A percentile compares a stretch with the other conserved stretches of the same genome.
phyloP scores from a whole-genome alignment of 2,888 invertebrate genomes.

The Thera britannica region DNA sequence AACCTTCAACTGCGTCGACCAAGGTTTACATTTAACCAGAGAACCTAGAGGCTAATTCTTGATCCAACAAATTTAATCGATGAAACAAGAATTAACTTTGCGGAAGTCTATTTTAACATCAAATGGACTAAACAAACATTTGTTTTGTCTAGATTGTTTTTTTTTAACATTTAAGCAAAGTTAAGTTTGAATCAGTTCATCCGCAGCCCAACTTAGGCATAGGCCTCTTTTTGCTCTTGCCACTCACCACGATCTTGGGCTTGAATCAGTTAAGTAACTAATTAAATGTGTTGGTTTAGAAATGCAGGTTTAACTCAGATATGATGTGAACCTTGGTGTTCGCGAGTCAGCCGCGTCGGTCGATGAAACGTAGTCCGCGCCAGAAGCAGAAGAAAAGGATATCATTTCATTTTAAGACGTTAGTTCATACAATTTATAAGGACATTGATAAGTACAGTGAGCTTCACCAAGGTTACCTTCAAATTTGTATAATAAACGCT shows the following conservation, averaged over 20 bases:
- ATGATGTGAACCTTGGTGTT: neutral
- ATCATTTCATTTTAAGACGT: constrained; percentile 4
- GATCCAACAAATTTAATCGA: neutral
- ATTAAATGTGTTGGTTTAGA: neutral
- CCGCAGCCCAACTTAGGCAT: too few relatives aligned
- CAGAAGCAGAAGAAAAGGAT: constrained; percentile 5
- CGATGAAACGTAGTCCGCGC: neutral
- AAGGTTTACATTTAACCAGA: neutral
- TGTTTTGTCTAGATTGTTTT: too few relatives aligned
- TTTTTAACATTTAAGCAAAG: too few relatives aligned
- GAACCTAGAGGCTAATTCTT: neutral
- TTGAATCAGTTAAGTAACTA: neutral
- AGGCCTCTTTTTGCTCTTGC: too few relatives aligned
- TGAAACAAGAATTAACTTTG: neutral
- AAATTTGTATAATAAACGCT: too few relatives aligned
- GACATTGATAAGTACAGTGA: neutral
- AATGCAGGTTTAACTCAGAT: neutral
- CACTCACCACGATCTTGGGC: too few relatives aligned
- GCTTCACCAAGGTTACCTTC: neutral
- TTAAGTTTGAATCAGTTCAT: too few relatives aligned
- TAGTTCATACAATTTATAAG: constrained; percentile 2
- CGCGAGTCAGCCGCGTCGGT: neutral
- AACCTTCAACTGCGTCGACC: neutral
- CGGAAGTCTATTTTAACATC: too few relatives aligned
- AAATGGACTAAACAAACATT: too few relatives aligned